Evolutionary conservation across 2,113 vertebrate species (phyloP), one percentile per base, ranked within the genome.

Genomic region (Paraplagusia blochii): DNA sequence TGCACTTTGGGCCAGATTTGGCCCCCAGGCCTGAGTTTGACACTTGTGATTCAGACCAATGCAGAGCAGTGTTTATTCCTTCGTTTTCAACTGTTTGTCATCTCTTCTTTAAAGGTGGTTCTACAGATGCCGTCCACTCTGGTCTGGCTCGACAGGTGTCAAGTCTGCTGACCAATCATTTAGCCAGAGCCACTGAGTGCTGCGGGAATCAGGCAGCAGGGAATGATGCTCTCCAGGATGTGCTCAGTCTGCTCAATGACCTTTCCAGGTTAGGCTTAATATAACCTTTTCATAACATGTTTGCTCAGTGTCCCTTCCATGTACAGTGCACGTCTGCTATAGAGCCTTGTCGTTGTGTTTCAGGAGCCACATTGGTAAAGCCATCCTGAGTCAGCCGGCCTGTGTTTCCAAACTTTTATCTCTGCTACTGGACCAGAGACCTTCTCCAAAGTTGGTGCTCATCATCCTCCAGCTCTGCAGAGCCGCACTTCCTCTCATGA

Each of bases 351-450:
- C 36, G 33, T 68, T 69, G 7, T 69, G 3, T 66, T 63, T 13
- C 81, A 99, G 97, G 92, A 99, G 97, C 59, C 94, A 98, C 86
- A 99, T 99, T 63, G 97, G 97, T 3, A 98, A 98, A 89, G 95
- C 97, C 38, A 99, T 99, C 84, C 89, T 99, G 51, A 98, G 97
- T 82, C 97, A 99, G 79, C 97, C 97, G 35, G 97, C 96, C 17
- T 99, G 97, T n/a, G 96, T 99, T 48, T 99, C 97, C 58, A 99
- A 99, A 70, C 95, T 99, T 1, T 91, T 99, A 34, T 99, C 97
- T 0, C 90, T 99, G 59, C 92, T 99, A 13, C 88, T 99, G 74
- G 97, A 99, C 82, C 97, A 99, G 61, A 92, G 97, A 45, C 97
- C 97, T 0, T 99, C 97, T 16, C 97, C 97, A 52, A 99, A 99